These are phyloP conservation scores for Pantherophis alleghaniensis DNA, from an alignment of 2,797 vertebrate genomes.

Conservation along the genomic window DNA sequence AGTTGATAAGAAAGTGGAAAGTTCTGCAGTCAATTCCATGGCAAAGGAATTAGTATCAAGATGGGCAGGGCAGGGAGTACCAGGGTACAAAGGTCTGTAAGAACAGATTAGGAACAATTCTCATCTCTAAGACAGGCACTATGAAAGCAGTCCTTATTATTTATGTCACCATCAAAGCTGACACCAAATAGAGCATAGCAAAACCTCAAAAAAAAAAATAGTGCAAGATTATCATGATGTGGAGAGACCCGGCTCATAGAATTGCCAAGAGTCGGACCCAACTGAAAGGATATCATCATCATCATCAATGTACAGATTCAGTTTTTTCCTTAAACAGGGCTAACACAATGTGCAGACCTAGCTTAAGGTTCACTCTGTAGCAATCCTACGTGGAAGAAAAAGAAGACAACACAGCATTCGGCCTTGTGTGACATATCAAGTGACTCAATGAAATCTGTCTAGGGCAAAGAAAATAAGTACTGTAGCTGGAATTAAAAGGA, in stretches of 20 bases:
- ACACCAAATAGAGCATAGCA: neutral
- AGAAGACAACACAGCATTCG: neutral
- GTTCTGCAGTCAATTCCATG: neutral
- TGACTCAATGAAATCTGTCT: neutral
- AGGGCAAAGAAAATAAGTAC: neutral
- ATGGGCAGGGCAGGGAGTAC: neutral
- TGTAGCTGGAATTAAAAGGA: neutral
- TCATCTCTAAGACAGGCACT: neutral
- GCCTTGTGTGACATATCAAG: neutral
- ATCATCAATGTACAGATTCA: neutral
- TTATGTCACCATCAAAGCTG: neutral
- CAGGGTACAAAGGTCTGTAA: neutral
- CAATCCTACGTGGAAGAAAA: neutral
- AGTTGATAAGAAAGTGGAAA: neutral
- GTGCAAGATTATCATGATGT: neutral
- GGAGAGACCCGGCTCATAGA: neutral
- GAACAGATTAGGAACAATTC: neutral
- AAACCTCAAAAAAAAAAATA: neutral
- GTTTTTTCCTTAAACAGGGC: neutral
- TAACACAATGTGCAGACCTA: neutral
- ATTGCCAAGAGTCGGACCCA: neutral
- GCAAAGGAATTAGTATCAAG: neutral
- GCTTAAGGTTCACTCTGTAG: neutral
- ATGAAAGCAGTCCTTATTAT: neutral
- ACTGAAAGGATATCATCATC: neutral